Evolutionary conservation across 1,140 invertebrate genomes (phyloP).

Genomic region (Sipha flava): DNA sequence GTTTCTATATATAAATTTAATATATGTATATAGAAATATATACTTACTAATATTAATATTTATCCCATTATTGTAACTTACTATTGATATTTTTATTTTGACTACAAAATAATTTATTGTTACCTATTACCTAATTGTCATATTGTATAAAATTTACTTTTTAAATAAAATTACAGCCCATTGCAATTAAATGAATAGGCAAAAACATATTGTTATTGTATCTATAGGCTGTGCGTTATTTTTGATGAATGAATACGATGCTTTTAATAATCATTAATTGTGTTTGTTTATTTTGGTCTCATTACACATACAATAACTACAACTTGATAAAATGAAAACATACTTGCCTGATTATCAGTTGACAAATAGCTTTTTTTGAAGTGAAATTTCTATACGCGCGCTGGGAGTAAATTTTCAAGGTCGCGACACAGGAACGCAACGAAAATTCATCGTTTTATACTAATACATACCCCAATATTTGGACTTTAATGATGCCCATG

Average conservation of each 20-base stretch:
- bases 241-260: conserved; percentile 28
- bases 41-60: not conserved
- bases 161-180: conserved; percentile 13
- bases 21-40: not conserved
- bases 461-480: too few species aligned
- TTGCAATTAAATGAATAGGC: conserved; percentile 7
- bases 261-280: conserved; percentile 18
- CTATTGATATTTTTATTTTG: conserved; percentile 6
- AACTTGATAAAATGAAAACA: too few species aligned
- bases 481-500: too few species aligned
- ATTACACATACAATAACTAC: too few species aligned
- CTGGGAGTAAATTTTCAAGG: too few species aligned
- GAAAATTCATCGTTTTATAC: too few species aligned
- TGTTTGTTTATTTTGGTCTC: not conserved
- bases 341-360: too few species aligned
- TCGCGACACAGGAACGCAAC: too few species aligned
- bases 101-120: conserved; percentile 15
- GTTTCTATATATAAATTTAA: not conserved
- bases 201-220: conserved; percentile 24
- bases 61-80: conserved; percentile 17
- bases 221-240: conserved; percentile 23
- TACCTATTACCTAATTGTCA: conserved; percentile 16
- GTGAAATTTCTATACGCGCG: too few species aligned
- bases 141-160: conserved; percentile 15
- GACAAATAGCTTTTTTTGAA: too few species aligned